Conservation (phyloP, 2,113 vertebrate species). For the Cololabis saira region DNA sequence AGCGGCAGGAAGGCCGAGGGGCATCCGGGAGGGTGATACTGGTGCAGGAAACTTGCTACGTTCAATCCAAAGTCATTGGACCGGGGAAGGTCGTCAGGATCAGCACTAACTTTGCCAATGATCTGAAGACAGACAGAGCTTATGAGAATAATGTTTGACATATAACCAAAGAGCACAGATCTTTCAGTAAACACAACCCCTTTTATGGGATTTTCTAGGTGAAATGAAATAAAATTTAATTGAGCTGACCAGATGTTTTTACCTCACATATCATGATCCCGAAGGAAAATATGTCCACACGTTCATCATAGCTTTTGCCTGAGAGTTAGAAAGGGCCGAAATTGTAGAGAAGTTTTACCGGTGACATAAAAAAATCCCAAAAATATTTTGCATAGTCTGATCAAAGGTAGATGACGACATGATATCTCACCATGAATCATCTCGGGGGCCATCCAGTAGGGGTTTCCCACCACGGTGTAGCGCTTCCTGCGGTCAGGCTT, state of each 20-base stretch:
- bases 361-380: not conserved
- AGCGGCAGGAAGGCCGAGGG: slow-evolving; percentile 92
- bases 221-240: no score
- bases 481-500: slow-evolving; percentile 90
- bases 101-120: slow-evolving; percentile 94
- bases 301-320: slow-evolving; percentile 96
- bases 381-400: no score
- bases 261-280: slow-evolving; percentile 97
- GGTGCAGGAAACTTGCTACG: slow-evolving; percentile 88
- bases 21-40: slow-evolving; percentile 86
- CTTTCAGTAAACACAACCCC: not conserved
- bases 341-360: not conserved
- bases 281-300: slow-evolving; percentile 96
- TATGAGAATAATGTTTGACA: not conserved
- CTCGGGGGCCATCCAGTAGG: slow-evolving; percentile 99
- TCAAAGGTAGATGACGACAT: not conserved
- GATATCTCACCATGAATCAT: slow-evolving; percentile 93
- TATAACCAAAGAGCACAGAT: not conserved
- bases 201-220: no score
- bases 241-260: slow-evolving; percentile 25
- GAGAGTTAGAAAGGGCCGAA: slow-evolving; percentile 1
- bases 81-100: slow-evolving; percentile 94
- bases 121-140: slow-evolving; percentile 81
- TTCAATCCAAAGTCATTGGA: slow-evolving; percentile 93
- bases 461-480: slow-evolving; percentile 97